Evolutionary conservation across 2,797 vertebrate species (phyloP), one percentile per base, ranked within the genome.

Genomic region (Erethizon dorsatum): DNA sequence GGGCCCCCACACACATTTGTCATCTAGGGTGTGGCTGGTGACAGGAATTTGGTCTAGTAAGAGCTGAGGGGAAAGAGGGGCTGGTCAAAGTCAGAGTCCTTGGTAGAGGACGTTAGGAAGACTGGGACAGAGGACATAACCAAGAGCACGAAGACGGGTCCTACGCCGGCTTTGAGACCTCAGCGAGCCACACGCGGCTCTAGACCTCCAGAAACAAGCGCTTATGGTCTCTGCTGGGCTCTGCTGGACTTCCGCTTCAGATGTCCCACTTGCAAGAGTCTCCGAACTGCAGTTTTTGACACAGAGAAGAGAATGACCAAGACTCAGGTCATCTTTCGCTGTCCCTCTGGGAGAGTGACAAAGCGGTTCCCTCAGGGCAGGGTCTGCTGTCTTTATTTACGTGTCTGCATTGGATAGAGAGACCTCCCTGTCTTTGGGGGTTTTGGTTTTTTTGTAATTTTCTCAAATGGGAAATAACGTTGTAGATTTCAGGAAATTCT

Each of bases 401-500:
- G 7, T 3, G 14, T 65, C n/a, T 61, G 5, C 47, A 2, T 11
- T 67, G 37, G 61, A 79, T 52, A 88, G 77, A 9, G 67, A 59
- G 50, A 33, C 9, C 45, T 41, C 22, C 14, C 54, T 47, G 33
- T 84, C 6, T 37, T 83, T 41, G 69, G 28, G 24, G n/a, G 11
- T 57, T 57, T 82, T 6, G 24, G 54, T 67, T 37, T 65, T 28
- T 84, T 80, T 57, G 45, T n/a, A 65, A 54, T 84, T 86, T 45
- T 9, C 11, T 71, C 11, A 77, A 52, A 22, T 28, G 26, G 22
- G 24, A 85, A 77, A n/a, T 37, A 50, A 13, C 50, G 33, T 85
- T 75, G 75, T 47, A 59, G 52, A 11, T 80, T 79, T 90, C 95
- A 94, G 33, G 87, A 84, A 90, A 90, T 59, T 65, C 37, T 94